A percentile compares a stretch with the other conserved stretches of the same genome.
phyloP scores from a whole-genome alignment of 2,888 invertebrate genomes.

The Electrophaes corylata region DNA sequence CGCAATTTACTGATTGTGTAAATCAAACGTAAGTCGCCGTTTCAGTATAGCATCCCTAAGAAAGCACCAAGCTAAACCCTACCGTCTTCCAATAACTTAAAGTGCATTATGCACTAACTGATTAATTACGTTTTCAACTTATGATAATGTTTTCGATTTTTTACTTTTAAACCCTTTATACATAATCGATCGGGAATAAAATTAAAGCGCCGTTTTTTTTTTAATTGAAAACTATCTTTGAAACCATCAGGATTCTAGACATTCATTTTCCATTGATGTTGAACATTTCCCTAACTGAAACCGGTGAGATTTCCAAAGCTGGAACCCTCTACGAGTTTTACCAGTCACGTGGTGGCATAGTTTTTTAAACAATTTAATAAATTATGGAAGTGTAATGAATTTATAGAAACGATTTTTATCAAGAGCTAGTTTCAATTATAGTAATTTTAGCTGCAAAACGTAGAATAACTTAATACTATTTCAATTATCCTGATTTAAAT shows the following conservation, averaged over 20 bases:
- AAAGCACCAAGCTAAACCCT: constrained; percentile 63
- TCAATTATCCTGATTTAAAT: not conserved
- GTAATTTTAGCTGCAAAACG: no score
- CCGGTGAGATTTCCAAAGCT: no score
- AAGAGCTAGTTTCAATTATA: no score
- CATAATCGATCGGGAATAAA: constrained; percentile 1
- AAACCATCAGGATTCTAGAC: no score
- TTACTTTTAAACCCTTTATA: constrained; percentile 3
- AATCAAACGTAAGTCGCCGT: constrained; percentile 16
- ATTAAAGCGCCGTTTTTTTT: not conserved
- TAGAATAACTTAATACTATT: no score
- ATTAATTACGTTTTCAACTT: constrained; percentile 9
- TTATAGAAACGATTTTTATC: no score
- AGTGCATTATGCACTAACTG: constrained; percentile 28
- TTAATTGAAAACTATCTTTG: not conserved
- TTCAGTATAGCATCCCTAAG: constrained; percentile 21
- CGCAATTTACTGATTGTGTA: constrained; percentile 12
- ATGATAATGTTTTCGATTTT: constrained; percentile 2
- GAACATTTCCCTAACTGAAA: no score
- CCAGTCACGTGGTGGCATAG: no score
- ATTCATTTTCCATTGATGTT: no score
- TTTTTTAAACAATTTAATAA: no score
- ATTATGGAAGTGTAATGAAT: no score
- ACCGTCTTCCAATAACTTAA: constrained; percentile 35
- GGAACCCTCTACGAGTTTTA: no score